phyloP scores from a whole-genome alignment of 2,888 invertebrate species.

The Aethes cnicana region DNA sequence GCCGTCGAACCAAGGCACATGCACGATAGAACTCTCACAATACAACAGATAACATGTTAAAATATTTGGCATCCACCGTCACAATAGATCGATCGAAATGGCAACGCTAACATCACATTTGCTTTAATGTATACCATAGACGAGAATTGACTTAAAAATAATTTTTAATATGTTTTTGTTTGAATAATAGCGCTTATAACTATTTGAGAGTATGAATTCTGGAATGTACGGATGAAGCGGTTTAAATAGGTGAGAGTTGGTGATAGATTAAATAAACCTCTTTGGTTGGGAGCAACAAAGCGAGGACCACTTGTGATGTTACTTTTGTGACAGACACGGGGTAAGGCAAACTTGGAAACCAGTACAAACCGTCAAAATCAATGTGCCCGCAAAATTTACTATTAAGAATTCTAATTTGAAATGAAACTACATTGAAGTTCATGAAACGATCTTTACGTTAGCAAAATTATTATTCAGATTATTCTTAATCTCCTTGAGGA shows the following conservation, averaged over 20 bases:
- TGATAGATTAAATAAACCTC: slow-evolving; percentile 32
- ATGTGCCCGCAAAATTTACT: no score
- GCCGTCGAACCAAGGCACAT: slow-evolving; percentile 39
- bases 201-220: slow-evolving; percentile 40
- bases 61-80: slow-evolving; percentile 67
- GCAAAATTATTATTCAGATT: no score
- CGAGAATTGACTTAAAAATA: slow-evolving; percentile 24
- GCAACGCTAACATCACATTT: slow-evolving; percentile 59
- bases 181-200: slow-evolving; percentile 6
- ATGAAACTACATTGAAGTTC: no score
- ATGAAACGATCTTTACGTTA: no score
- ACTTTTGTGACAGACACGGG: slow-evolving; percentile 27
- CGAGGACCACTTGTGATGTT: slow-evolving; percentile 37
- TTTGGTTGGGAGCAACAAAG: slow-evolving; percentile 39
- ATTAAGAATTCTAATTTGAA: no score
- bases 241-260: slow-evolving; percentile 21
- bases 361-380: neutral
- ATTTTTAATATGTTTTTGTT: slow-evolving; percentile 5
- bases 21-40: slow-evolving; percentile 37
- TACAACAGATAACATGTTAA: slow-evolving; percentile 57
- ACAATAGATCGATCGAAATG: slow-evolving; percentile 49
- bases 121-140: slow-evolving; percentile 39
- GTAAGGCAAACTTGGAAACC: neutral
- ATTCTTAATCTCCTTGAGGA: no score
- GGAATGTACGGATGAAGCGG: slow-evolving; percentile 39